Evolutionary conservation across 2,888 invertebrate species (phyloP).

Genomic region (Limnephilus auricula): DNA sequence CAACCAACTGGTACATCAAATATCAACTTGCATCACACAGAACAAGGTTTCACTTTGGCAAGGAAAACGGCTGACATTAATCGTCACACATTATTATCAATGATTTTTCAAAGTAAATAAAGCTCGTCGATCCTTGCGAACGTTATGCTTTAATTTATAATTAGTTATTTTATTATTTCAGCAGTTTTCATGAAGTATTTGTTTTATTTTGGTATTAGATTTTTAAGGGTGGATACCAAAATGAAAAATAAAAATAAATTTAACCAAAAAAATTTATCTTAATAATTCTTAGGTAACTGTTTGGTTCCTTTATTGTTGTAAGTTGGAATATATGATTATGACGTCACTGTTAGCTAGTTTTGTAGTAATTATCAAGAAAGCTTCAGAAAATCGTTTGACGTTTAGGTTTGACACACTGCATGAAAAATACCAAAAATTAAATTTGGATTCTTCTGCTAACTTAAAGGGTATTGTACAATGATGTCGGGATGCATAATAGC

Average conservation of each 20-base stretch:
- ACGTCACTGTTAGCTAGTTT: background rate
- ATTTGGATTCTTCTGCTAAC: constrained; percentile 27
- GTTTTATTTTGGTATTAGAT: too few relatives aligned
- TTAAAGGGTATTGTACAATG: background rate
- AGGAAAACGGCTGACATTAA: background rate
- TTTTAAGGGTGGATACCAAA: background rate
- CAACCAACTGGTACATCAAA: constrained; percentile 3
- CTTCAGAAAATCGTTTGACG: constrained; percentile 30
- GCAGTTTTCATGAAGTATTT: background rate
- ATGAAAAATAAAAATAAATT: too few relatives aligned
- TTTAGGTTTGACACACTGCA: constrained; percentile 35
- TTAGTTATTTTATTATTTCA: background rate
- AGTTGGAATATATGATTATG: background rate
- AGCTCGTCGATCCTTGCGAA: background rate
- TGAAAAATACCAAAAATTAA: background rate
- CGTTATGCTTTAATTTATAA: background rate
- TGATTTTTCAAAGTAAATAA: background rate
- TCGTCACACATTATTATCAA: background rate
- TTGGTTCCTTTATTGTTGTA: background rate
- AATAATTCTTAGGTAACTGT: background rate
- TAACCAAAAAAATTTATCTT: too few relatives aligned
- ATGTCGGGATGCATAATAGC: constrained; percentile 8
- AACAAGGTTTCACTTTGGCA: constrained; percentile 9
- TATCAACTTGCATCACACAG: background rate
- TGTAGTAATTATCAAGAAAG: background rate